phyloP scores from a whole-genome alignment of 2,888 invertebrate species.

The Dendrolimus pini region DNA sequence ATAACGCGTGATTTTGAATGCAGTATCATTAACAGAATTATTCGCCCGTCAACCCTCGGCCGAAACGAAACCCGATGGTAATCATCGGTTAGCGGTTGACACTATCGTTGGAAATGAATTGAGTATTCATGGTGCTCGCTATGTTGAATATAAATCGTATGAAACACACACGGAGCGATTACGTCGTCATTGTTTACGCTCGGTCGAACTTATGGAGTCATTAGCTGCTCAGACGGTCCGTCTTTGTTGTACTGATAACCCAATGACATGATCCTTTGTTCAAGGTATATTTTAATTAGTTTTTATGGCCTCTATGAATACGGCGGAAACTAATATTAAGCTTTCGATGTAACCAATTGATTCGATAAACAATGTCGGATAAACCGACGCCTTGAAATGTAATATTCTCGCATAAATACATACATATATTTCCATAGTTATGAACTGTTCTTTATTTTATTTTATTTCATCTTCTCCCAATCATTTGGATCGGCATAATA shows the following conservation, averaged over 20 bases:
- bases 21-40: background rate
- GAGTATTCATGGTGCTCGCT: constrained; percentile 36
- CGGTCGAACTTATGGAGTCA: constrained; percentile 34
- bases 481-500: no score
- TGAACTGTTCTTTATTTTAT: no score
- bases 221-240: constrained; percentile 28
- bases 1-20: background rate
- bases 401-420: no score
- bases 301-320: constrained; percentile 23
- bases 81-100: constrained; percentile 47
- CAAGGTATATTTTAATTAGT: constrained; percentile 30
- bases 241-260: constrained; percentile 30
- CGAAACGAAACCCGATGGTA: constrained; percentile 37
- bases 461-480: no score
- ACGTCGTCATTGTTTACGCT: constrained; percentile 47
- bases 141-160: constrained; percentile 43
- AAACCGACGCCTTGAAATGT: no score
- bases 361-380: no score
- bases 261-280: constrained; percentile 32
- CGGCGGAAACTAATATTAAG: background rate
- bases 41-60: constrained; percentile 11
- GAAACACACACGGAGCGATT: constrained; percentile 31
- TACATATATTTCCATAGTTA: no score
- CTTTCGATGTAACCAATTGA: background rate
- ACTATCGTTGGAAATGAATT: constrained; percentile 55